These are phyloP conservation scores for Glareola pratincola DNA, from an alignment of 2,113 vertebrate genomes.

Conservation along the genomic window DNA sequence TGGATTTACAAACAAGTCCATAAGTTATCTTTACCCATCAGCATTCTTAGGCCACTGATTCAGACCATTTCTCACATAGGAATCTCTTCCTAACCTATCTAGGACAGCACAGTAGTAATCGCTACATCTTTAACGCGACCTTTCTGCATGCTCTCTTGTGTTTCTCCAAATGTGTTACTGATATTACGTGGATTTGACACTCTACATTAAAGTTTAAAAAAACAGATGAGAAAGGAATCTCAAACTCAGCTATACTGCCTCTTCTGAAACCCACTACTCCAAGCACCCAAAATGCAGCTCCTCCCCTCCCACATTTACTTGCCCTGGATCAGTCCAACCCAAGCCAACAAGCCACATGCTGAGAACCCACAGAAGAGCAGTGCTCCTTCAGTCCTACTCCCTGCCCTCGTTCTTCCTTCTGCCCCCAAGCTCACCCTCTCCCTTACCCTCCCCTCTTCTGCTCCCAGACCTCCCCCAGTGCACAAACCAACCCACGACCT, in stretches of 20 bases:
- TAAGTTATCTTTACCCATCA: neutral
- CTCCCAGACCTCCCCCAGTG: neutral
- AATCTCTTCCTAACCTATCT: neutral
- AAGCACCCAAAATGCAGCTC: neutral
- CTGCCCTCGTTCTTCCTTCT: neutral
- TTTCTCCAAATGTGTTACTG: neutral
- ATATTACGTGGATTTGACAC: neutral
- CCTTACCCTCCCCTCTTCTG: neutral
- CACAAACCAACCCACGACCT: neutral
- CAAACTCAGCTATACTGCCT: neutral
- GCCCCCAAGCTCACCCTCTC: neutral
- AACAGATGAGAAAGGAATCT: neutral
- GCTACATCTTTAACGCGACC: neutral
- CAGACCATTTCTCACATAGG: neutral
- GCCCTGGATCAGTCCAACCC: neutral
- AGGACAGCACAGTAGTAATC: neutral
- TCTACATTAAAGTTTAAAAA: neutral
- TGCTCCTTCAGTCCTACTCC: neutral
- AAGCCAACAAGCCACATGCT: neutral
- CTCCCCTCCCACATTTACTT: neutral
- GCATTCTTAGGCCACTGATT: neutral
- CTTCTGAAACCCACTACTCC: neutral
- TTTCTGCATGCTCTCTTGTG: neutral
- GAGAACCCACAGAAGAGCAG: neutral
- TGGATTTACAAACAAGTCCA: neutral